Evolutionary conservation across 1,140 invertebrate species (phyloP).

Genomic region (Ganaspis sp.): DNA sequence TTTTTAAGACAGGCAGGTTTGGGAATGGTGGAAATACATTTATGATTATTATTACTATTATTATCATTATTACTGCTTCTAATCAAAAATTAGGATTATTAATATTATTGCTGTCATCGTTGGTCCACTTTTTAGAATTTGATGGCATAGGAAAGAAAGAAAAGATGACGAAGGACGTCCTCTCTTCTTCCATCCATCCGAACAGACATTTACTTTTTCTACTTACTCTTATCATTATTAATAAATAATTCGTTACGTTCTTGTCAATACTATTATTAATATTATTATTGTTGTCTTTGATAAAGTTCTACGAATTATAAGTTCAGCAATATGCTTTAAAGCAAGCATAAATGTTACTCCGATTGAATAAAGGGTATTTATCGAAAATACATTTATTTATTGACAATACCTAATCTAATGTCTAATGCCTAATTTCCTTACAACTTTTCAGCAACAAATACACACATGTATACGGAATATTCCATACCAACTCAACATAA

Average conservation of each 20-base stretch:
- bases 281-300: slow-evolving; percentile 73
- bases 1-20: too few species aligned
- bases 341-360: slow-evolving; percentile 77
- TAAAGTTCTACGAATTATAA: slow-evolving; percentile 75
- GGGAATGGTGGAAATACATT: too few species aligned
- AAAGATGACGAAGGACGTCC: not conserved
- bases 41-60: slow-evolving; percentile 48
- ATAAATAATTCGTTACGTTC: slow-evolving; percentile 33
- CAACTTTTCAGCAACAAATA: too few species aligned
- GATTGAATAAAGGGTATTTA: slow-evolving; percentile 78
- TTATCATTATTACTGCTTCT: slow-evolving; percentile 51
- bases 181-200: not conserved
- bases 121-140: not conserved
- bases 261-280: slow-evolving; percentile 45
- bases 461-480: too few species aligned
- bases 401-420: too few species aligned
- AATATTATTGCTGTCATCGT: slow-evolving; percentile 50
- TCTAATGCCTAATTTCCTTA: too few species aligned
- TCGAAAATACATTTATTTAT: slow-evolving; percentile 67
- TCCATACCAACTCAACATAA: too few species aligned
- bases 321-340: slow-evolving; percentile 74
- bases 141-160: not conserved
- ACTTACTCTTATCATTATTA: not conserved
- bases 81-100: slow-evolving; percentile 46
- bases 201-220: not conserved